phyloP scores from a whole-genome alignment of 1,140 invertebrate genomes.

The Pristionchus pacificus region DNA sequence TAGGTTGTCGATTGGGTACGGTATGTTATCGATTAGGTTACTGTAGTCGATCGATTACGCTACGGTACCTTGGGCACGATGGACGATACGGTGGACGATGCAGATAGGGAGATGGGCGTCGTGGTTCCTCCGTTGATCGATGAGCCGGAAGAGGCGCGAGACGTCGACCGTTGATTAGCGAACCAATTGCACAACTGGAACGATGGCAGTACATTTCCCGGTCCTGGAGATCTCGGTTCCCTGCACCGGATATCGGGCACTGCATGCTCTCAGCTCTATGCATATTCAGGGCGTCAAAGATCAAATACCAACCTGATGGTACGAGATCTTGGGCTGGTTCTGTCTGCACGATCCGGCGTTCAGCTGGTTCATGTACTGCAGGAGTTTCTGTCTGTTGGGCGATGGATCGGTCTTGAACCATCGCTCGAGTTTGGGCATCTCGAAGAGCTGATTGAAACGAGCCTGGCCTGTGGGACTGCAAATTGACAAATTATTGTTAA shows the following conservation, averaged over 20 bases:
- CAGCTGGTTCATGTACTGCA: constrained; percentile 47
- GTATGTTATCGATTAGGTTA: constrained; percentile 2
- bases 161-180: constrained; percentile 42
- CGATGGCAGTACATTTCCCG: neutral
- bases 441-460: constrained; percentile 49
- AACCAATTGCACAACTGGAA: constrained; percentile 57
- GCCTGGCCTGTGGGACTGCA: constrained; percentile 42
- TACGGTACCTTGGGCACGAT: constrained; percentile 16
- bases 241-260: no score
- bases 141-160: constrained; percentile 13
- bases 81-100: constrained; percentile 11
- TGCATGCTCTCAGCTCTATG: no score
- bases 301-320: constrained; percentile 25
- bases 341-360: constrained; percentile 43
- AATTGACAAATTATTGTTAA: constrained; percentile 10
- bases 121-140: neutral
- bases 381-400: constrained; percentile 44
- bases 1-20: neutral
- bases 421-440: constrained; percentile 52
- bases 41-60: neutral
- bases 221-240: no score
- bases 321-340: constrained; percentile 46
- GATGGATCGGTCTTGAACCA: constrained; percentile 55
- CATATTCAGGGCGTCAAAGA: constrained; percentile 1
- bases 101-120: constrained; percentile 12